These are phyloP conservation scores for Phaenicophaeus curvirostris DNA, from an alignment of 2,797 vertebrate species.

Conservation along the genomic window DNA sequence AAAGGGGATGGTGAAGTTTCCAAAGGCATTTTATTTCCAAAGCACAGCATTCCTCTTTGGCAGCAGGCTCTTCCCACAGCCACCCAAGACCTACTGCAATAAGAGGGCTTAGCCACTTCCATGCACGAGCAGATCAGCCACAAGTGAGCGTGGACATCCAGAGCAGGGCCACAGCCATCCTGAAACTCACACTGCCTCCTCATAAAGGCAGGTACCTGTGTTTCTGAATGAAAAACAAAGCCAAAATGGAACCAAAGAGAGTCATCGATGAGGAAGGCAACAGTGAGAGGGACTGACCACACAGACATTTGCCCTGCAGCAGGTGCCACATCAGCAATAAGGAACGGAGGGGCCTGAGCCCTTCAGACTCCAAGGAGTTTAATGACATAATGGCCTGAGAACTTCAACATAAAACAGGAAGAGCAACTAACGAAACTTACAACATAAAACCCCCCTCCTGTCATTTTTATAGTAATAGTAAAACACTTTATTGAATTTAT, in stretches of 20 bases:
- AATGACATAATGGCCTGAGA: conserved; percentile 82
- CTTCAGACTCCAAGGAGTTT: conserved; percentile 81
- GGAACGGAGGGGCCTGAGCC: conserved; percentile 68
- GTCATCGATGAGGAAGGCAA: not conserved
- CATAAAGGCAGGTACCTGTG: not conserved
- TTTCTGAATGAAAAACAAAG: not conserved
- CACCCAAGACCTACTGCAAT: not conserved
- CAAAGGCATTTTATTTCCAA: not conserved
- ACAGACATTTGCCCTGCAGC: not conserved
- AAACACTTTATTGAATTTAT: conserved; percentile 94
- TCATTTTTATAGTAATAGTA: conserved; percentile 87
- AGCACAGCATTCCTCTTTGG: not conserved
- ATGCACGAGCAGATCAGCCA: fast-evolving
- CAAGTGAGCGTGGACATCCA: not conserved
- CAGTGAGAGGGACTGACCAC: not conserved
- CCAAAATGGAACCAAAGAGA: not conserved
- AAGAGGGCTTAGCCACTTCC: not conserved
- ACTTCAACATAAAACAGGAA: conserved; percentile 82
- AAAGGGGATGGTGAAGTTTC: not conserved
- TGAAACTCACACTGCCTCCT: not conserved
- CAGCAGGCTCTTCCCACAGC: not conserved
- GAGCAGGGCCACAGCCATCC: not conserved
- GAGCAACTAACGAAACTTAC: conserved; percentile 83
- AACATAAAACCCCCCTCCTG: conserved; percentile 86
- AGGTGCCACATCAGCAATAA: not conserved